Evolutionary conservation across 2,113 vertebrate genomes (phyloP).

Genomic region (Rhea pennata): DNA sequence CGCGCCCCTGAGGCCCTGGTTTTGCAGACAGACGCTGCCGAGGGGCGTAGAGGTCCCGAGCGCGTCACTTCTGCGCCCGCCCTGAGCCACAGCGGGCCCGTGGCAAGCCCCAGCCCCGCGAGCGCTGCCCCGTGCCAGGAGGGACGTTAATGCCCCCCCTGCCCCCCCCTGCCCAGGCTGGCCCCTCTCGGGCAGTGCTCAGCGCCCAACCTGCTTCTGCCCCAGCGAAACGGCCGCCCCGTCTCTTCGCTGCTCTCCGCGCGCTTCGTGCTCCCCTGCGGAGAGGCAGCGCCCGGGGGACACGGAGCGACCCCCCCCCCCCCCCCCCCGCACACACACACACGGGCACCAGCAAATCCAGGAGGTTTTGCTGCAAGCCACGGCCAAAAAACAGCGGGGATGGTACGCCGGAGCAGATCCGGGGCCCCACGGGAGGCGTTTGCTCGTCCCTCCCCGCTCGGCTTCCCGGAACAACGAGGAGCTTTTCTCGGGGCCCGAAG

Average conservation of each 20-base stretch:
- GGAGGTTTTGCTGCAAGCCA: not conserved
- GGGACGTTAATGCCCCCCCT: not conserved
- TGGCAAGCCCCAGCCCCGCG: not conserved
- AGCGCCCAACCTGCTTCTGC: no score
- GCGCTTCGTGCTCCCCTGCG: rapidly evolving
- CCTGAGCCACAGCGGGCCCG: not conserved
- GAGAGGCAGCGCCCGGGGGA: not conserved
- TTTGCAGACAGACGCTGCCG: not conserved
- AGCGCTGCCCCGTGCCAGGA: rapidly evolving
- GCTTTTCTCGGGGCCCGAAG: not conserved
- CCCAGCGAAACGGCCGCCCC: no score
- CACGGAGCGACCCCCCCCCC: not conserved
- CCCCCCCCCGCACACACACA: not conserved
- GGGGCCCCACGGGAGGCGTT: not conserved
- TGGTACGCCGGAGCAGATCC: not conserved
- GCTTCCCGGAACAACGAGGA: not conserved
- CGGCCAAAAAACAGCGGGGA: not conserved
- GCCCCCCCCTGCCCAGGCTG: no score
- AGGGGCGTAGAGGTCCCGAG: no score
- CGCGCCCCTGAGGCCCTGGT: no score
- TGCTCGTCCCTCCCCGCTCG: not conserved
- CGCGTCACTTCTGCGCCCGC: not conserved
- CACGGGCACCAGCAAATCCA: not conserved
- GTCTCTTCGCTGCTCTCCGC: no score
- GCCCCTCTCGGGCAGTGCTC: no score